Evolutionary conservation across 2,888 invertebrate genomes (phyloP).

Genomic region (Aelia acuminata): DNA sequence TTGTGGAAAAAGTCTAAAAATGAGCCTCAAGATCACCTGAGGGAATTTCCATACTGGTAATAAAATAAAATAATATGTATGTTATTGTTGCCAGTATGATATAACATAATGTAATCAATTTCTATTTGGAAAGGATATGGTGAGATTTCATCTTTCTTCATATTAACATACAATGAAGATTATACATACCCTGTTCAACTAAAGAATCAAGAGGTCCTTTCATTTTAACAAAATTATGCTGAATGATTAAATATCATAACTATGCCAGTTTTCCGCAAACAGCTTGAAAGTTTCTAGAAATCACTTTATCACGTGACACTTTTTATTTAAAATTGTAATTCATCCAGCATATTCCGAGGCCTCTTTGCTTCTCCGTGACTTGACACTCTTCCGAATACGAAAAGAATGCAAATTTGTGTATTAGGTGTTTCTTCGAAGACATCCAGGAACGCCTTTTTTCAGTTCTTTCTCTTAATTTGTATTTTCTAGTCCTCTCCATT

Average conservation of each 20-base stretch:
- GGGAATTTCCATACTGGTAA: no score
- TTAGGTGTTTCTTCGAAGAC: not conserved
- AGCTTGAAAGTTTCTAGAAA: not conserved
- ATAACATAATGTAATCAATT: no score
- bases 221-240: not conserved
- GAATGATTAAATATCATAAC: not conserved
- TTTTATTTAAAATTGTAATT: not conserved
- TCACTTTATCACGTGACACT: not conserved
- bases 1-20: no score
- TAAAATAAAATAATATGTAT: no score
- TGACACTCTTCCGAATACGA: not conserved
- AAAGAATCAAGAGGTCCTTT: not conserved
- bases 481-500: no score
- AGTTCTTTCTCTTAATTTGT: no score
- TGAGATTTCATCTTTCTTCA: no score
- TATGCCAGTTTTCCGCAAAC: not conserved
- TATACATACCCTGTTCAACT: no score
- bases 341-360: not conserved
- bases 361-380: not conserved
- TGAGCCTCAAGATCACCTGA: no score
- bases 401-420: not conserved
- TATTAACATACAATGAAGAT: no score
- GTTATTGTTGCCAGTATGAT: no score
- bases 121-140: no score
- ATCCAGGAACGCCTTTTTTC: not conserved